phyloP scores from a whole-genome alignment of 1,140 invertebrate genomes.

The Zaprionus capensis region DNA sequence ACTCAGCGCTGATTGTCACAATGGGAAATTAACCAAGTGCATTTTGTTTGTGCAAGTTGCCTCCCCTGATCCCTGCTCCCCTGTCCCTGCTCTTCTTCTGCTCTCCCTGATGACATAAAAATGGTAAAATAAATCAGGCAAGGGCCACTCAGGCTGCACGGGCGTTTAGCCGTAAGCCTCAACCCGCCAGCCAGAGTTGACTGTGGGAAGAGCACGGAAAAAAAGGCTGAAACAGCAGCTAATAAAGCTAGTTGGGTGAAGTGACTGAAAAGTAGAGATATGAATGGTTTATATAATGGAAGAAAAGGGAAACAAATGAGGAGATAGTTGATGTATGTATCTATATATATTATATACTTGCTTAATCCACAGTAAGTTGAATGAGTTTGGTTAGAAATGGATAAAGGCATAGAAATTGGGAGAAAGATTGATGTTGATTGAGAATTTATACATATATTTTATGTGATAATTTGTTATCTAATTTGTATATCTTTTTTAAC shows the following conservation, averaged over 20 bases:
- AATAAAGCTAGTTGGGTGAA: background rate
- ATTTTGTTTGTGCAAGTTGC: slow-evolving; percentile 78
- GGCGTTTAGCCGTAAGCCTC: slow-evolving; percentile 8
- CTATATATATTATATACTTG: background rate
- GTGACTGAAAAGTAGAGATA: background rate
- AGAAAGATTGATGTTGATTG: background rate
- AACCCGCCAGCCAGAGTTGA: background rate
- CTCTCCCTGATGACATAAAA: slow-evolving; percentile 28
- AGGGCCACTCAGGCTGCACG: slow-evolving; percentile 42
- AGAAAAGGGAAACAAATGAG: background rate
- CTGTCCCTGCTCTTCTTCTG: background rate
- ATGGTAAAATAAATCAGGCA: slow-evolving; percentile 55
- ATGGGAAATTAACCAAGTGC: slow-evolving; percentile 83
- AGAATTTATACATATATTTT: background rate
- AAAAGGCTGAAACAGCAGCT: background rate
- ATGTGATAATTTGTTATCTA: too few relatives aligned
- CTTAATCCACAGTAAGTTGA: background rate
- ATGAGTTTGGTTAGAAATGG: background rate
- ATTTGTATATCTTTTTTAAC: background rate
- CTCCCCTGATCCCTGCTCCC: slow-evolving; percentile 4
- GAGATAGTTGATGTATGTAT: background rate
- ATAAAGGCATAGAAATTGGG: background rate
- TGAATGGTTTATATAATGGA: background rate
- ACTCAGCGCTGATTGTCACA: slow-evolving; percentile 82
- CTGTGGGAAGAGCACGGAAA: background rate